Percentiles rank a stretch among this genome's conserved stretches.
Conservation (phyloP, 2,797 vertebrate genomes). For the Anas capensis region DNA sequence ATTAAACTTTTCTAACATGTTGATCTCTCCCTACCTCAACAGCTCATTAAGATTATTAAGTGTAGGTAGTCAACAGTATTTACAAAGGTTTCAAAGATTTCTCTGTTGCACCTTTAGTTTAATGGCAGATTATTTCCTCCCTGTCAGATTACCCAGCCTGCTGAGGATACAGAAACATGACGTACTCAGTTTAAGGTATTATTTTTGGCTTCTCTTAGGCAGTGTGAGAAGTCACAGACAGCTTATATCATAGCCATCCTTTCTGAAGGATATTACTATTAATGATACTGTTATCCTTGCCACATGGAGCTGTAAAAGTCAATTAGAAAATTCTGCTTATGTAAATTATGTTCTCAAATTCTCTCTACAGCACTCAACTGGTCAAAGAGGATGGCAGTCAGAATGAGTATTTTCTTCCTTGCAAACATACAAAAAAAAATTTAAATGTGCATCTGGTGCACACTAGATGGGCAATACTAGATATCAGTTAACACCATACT, state of each 20-base stretch:
- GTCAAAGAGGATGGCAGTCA: neutral
- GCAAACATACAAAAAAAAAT: neutral
- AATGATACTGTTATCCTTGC: neutral
- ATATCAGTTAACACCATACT: neutral
- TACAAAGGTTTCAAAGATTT: neutral
- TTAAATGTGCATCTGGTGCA: neutral
- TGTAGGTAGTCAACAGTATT: neutral
- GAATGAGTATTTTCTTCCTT: neutral
- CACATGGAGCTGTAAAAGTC: neutral
- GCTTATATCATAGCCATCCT: neutral
- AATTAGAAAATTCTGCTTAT: neutral
- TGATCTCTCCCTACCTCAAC: neutral
- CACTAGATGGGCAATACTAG: neutral
- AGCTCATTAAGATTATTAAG: neutral
- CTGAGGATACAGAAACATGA: neutral
- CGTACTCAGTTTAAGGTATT: neutral
- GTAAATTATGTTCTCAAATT: constrained; percentile 1
- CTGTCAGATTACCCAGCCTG: neutral
- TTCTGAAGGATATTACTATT: neutral
- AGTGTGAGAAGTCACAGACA: neutral
- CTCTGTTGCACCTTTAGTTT: neutral
- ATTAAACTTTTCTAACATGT: neutral
- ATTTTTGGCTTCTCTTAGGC: neutral
- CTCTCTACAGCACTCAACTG: neutral
- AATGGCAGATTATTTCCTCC: neutral